phyloP scores from a whole-genome alignment of 2,113 vertebrate species.

The Agelaius phoeniceus region DNA sequence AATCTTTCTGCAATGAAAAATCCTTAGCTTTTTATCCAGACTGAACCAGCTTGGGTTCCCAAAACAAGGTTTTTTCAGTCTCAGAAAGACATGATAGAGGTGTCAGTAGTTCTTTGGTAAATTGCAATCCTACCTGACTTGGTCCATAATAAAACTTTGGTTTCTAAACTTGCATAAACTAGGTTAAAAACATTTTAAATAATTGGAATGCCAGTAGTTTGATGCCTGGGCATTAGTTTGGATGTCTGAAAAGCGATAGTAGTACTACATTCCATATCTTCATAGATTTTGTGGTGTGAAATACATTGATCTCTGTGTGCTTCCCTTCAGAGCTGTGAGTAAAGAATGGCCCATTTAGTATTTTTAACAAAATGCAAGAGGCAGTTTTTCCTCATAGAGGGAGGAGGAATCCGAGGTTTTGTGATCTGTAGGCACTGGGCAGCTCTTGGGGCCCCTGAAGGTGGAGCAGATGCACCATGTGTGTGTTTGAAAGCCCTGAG shows the following conservation, averaged over 20 bases:
- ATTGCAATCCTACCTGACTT: neutral
- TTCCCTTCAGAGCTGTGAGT: neutral
- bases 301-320: neutral
- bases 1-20: neutral
- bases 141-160: neutral
- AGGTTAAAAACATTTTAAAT: neutral
- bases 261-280: neutral
- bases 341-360: neutral
- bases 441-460: neutral
- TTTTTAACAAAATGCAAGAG: neutral
- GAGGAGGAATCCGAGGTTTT: neutral
- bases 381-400: accelerated
- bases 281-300: neutral
- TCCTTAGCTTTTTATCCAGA: neutral
- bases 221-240: neutral
- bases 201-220: neutral
- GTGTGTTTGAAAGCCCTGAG: neutral
- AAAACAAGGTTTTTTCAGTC: neutral
- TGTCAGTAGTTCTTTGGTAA: neutral
- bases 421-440: neutral
- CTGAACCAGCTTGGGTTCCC: neutral
- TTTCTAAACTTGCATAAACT: neutral
- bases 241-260: neutral
- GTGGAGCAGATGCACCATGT: accelerated
- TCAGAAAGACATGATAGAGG: neutral